Conservation (phyloP, 2,888 invertebrate species). For the Crepidodera aurea region DNA sequence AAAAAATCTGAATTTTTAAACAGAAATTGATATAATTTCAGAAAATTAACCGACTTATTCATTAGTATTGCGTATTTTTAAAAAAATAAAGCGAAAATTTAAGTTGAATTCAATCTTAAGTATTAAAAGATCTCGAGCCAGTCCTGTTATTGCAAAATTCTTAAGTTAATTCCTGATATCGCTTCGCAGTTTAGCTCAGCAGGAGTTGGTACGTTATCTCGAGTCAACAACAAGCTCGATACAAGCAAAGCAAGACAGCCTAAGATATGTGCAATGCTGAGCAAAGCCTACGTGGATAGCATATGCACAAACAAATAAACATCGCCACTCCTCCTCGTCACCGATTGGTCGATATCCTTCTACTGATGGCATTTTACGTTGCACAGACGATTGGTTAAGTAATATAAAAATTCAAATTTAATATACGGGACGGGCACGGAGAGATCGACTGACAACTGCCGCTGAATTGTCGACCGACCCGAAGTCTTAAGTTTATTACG, state of each 20-base stretch:
- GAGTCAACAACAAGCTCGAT: not conserved
- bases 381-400: conserved; percentile 61
- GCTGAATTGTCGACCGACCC: not conserved
- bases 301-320: conserved; percentile 60
- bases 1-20: too few relatives aligned
- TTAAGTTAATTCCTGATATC: not conserved
- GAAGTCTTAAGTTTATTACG: conserved; percentile 37
- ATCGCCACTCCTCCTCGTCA: conserved; percentile 56
- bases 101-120: too few relatives aligned
- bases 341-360: conserved; percentile 54
- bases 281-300: conserved; percentile 55
- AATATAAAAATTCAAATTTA: conserved; percentile 63
- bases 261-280: conserved; percentile 40
- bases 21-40: too few relatives aligned
- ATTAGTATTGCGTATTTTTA: too few relatives aligned
- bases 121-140: too few relatives aligned
- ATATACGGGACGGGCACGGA: conserved; percentile 49
- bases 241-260: not conserved
- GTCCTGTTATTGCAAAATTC: too few relatives aligned
- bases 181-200: not conserved
- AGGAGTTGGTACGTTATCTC: not conserved
- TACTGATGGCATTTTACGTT: conserved; percentile 58
- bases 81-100: too few relatives aligned
- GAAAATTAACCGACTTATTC: too few relatives aligned
- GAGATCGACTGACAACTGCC: conserved; percentile 20